phyloP scores from a whole-genome alignment of 2,888 invertebrate species.

The Epistrophe grossulariae region DNA sequence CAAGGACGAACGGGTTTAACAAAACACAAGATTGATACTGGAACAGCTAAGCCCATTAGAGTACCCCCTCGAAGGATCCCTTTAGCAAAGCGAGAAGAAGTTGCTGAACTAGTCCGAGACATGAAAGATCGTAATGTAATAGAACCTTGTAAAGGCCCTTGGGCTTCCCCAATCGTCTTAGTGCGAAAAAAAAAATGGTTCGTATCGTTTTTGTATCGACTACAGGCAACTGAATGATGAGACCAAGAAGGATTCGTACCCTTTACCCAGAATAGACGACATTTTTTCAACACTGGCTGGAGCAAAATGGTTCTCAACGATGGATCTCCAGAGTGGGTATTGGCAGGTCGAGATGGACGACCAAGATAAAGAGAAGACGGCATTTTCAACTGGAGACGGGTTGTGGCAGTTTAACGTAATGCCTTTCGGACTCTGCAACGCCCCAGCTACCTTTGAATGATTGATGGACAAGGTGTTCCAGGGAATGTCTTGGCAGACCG shows the following conservation, averaged over 20 bases:
- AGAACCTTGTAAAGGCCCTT: constrained; percentile 51
- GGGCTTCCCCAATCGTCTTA: constrained; percentile 38
- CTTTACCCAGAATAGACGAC: constrained; percentile 54
- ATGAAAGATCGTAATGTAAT: constrained; percentile 41
- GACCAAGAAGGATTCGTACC: constrained; percentile 29
- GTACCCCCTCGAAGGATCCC: background rate
- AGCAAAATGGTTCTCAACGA: constrained; percentile 72
- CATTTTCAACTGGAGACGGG: constrained; percentile 74
- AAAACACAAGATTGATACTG: no score
- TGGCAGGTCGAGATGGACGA: constrained; percentile 57
- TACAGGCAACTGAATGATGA: constrained; percentile 36
- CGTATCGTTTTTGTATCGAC: constrained; percentile 31
- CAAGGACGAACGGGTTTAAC: no score
- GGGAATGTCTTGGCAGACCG: constrained; percentile 63
- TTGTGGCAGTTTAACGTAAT: constrained; percentile 77
- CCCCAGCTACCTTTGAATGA: constrained; percentile 74
- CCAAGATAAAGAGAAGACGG: constrained; percentile 76
- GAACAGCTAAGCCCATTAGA: no score
- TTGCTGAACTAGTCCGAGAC: constrained; percentile 25
- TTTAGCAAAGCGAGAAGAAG: constrained; percentile 39
- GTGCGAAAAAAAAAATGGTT: constrained; percentile 47
- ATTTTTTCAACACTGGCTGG: constrained; percentile 73
- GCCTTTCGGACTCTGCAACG: constrained; percentile 75
- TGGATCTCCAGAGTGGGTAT: constrained; percentile 74
- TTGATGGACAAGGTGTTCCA: constrained; percentile 65